phyloP scores from a whole-genome alignment of 2,888 invertebrate genomes.

The Epinotia nisella region DNA sequence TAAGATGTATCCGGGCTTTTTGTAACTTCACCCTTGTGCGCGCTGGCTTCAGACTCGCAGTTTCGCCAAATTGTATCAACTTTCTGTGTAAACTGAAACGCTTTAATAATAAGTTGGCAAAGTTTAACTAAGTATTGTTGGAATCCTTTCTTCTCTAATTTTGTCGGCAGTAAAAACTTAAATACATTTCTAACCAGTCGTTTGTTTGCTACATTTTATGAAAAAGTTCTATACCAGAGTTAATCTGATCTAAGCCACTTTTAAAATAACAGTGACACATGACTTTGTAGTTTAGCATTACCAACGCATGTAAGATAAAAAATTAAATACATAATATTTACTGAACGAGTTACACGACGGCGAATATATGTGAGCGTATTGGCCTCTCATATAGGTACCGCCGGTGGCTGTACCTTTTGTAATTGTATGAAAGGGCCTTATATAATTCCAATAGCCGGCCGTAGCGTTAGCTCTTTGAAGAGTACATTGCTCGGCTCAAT shows the following conservation, averaged over 20 bases:
- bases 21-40: constrained; percentile 22
- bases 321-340: not conserved
- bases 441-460: constrained; percentile 35
- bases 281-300: too few species aligned
- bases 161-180: not conserved
- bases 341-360: not conserved
- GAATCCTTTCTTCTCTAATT: not conserved
- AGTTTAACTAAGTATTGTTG: constrained; percentile 12
- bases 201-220: too few species aligned
- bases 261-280: too few species aligned
- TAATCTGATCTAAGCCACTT: too few species aligned
- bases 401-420: constrained; percentile 16
- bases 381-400: too few species aligned
- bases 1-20: constrained; percentile 25
- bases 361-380: too few species aligned
- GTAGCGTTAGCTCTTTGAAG: constrained; percentile 37
- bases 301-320: too few species aligned
- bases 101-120: constrained; percentile 28
- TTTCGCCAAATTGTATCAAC: constrained; percentile 21
- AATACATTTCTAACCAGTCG: too few species aligned
- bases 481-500: constrained; percentile 56
- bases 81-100: constrained; percentile 22
- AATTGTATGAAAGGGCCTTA: constrained; percentile 31
- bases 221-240: too few species aligned
- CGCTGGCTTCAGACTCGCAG: constrained; percentile 14